A percentile compares a stretch with the other conserved stretches of the same genome.
Conservation (phyloP, 2,113 vertebrate species). For the Bos javanicus region DNA sequence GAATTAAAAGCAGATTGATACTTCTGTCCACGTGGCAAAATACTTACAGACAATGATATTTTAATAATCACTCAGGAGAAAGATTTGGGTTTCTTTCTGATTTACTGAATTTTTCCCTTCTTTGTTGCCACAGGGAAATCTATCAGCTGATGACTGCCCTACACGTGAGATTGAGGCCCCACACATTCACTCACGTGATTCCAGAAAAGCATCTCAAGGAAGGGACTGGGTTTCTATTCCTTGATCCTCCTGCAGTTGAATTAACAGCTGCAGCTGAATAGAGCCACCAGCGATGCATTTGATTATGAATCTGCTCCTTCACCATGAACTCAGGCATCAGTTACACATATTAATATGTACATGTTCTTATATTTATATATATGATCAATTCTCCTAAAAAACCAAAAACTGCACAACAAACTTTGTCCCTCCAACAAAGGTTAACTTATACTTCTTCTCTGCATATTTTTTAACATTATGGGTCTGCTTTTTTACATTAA, state of each 20-base stretch:
- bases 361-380: neutral
- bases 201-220: neutral
- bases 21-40: neutral
- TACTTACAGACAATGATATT: neutral
- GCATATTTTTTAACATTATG: neutral
- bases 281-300: neutral
- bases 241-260: neutral
- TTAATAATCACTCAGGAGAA: neutral
- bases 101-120: neutral
- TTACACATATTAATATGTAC: neutral
- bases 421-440: neutral
- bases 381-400: neutral
- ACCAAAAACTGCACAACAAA: neutral
- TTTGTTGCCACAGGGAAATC: neutral
- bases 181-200: neutral
- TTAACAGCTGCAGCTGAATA: neutral
- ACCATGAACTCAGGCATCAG: neutral
- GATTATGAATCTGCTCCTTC: neutral
- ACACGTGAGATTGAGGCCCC: neutral
- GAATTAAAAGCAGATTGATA: neutral
- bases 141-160: neutral
- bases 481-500: slow-evolving; percentile 25
- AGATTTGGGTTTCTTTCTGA: neutral
- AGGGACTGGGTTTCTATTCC: neutral
- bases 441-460: neutral